These are phyloP conservation scores for Hippolais icterina DNA, from an alignment of 2,113 vertebrate species.

Conservation along the genomic window DNA sequence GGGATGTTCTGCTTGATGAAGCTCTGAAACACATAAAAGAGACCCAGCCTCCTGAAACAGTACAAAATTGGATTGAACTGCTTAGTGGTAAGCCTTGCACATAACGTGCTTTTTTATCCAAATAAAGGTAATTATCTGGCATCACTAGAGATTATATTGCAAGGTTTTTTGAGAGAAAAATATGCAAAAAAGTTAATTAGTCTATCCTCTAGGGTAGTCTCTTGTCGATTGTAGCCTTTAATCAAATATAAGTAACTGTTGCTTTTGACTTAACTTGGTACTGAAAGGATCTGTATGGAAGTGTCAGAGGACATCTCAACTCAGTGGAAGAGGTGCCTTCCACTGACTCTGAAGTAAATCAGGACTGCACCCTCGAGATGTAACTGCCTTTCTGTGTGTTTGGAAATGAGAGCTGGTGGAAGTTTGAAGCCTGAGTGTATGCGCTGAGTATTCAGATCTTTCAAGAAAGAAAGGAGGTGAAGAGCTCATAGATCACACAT, in stretches of 20 bases:
- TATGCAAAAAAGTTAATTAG: constrained; percentile 1
- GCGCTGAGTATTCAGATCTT: background rate
- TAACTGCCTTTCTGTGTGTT: background rate
- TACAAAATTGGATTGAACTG: constrained; percentile 97
- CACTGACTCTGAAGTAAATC: background rate
- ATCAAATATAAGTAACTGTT: constrained; percentile 14
- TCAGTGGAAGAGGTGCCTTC: background rate
- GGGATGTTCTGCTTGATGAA: constrained; percentile 94
- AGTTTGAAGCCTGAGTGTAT: background rate
- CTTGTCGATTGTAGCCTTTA: constrained; percentile 1
- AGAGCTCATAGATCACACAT: background rate
- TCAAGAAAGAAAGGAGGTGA: background rate
- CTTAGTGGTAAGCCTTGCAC: constrained; percentile 88
- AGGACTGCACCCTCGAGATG: background rate
- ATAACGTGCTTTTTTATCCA: background rate
- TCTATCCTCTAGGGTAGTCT: background rate
- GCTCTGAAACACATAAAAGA: constrained; percentile 96
- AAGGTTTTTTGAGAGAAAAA: background rate
- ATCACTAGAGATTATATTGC: background rate
- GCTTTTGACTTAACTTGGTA: background rate
- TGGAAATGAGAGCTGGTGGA: background rate
- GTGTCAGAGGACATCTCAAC: background rate
- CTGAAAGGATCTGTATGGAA: background rate
- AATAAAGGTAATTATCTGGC: background rate
- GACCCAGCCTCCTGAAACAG: constrained; percentile 92